A percentile compares a stretch with the other conserved stretches of the same genome.
Conservation (phyloP, 2,888 invertebrate genomes). For the Rotaria magnacalcarata region DNA sequence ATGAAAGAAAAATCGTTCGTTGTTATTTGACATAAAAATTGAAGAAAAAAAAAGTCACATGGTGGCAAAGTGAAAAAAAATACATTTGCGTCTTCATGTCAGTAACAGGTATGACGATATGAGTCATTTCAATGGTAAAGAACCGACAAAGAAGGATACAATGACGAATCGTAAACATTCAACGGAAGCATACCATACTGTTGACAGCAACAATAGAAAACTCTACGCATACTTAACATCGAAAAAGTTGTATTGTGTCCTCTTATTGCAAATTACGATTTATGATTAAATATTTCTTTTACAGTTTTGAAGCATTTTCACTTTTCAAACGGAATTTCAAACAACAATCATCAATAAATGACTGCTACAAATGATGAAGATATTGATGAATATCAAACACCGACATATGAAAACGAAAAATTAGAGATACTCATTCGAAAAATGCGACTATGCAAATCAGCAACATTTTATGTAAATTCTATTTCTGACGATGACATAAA, state of each 20-base stretch:
- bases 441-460: not conserved
- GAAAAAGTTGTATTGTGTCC: too few species aligned
- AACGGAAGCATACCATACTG: not conserved
- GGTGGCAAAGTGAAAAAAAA: not conserved
- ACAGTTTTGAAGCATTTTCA: too few species aligned
- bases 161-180: not conserved
- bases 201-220: not conserved
- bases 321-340: too few species aligned
- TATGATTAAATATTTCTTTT: too few species aligned
- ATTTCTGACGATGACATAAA: not conserved
- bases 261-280: too few species aligned
- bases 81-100: not conserved
- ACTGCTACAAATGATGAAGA: not conserved
- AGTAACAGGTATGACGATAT: not conserved
- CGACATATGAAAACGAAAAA: not conserved
- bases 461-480: not conserved
- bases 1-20: too few species aligned
- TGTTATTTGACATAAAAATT: not conserved
- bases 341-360: not conserved
- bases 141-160: not conserved
- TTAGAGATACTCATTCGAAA: conserved; percentile 1
- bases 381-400: not conserved
- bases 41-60: not conserved
- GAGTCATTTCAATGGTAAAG: not conserved
- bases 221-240: too few species aligned